These are phyloP conservation scores for Vanessa atalanta DNA, from an alignment of 1,140 invertebrate genomes.

Conservation along the genomic window DNA sequence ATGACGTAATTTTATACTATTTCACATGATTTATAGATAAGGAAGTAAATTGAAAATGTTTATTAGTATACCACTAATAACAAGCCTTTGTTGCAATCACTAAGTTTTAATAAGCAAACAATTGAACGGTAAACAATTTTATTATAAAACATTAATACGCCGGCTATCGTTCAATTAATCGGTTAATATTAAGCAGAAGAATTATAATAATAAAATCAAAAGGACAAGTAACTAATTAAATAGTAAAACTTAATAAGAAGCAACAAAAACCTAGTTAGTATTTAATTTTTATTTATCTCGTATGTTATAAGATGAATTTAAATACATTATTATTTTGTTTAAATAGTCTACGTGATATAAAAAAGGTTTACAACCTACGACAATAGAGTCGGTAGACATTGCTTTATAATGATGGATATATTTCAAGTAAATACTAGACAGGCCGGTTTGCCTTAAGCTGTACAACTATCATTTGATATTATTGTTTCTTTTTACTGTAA, in stretches of 20 bases:
- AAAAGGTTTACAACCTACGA: slow-evolving; percentile 28
- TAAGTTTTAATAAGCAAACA: slow-evolving; percentile 7
- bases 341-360: neutral
- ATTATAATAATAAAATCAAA: no score
- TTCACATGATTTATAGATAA: slow-evolving; percentile 22
- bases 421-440: slow-evolving; percentile 24
- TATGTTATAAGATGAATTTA: neutral
- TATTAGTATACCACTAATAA: slow-evolving; percentile 13
- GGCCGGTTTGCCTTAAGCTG: slow-evolving; percentile 16
- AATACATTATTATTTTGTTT: neutral
- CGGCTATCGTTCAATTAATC: neutral
- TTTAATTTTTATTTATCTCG: no score
- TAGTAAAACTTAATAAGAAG: no score
- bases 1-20: slow-evolving; percentile 18
- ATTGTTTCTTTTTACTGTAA: slow-evolving; percentile 8
- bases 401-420: slow-evolving; percentile 23
- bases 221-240: no score
- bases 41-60: slow-evolving; percentile 21
- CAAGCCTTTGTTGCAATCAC: slow-evolving; percentile 9
- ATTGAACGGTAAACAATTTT: slow-evolving; percentile 2
- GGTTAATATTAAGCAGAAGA: neutral
- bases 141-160: neutral
- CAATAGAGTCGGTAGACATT: slow-evolving; percentile 14
- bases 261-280: no score
- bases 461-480: slow-evolving; percentile 7